phyloP scores from a whole-genome alignment of 2,113 vertebrate genomes.

The Notechis scutatus region DNA sequence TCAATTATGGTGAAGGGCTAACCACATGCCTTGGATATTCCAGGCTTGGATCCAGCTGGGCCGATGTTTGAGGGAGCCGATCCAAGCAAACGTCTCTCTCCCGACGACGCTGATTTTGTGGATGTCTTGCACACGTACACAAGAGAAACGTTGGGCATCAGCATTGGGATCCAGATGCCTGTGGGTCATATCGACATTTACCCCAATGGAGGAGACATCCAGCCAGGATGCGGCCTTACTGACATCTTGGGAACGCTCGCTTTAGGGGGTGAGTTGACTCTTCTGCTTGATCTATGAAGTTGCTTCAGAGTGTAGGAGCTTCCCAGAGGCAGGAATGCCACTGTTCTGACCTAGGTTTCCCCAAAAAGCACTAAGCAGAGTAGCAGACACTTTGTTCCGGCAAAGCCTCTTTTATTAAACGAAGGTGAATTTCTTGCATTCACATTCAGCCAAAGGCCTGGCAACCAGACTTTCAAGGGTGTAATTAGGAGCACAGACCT shows the following conservation, averaged over 20 bases:
- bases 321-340: neutral
- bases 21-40: neutral
- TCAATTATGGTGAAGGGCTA: neutral
- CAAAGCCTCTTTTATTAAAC: too few species aligned
- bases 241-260: conserved; percentile 80
- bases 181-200: conserved; percentile 95
- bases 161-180: conserved; percentile 94
- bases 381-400: too few species aligned
- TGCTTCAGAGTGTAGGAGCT: neutral
- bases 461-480: too few species aligned
- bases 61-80: conserved; percentile 91
- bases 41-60: conserved; percentile 95
- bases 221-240: conserved; percentile 85
- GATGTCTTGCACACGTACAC: conserved; percentile 96
- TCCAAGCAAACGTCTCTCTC: conserved; percentile 82
- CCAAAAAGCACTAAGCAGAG: too few species aligned
- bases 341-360: too few species aligned
- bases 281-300: neutral
- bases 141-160: conserved; percentile 84
- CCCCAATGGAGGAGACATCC: conserved; percentile 91
- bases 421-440: too few species aligned
- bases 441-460: too few species aligned
- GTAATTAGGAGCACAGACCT: too few species aligned
- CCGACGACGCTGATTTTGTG: conserved; percentile 92
- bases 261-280: conserved; percentile 82